Conservation (phyloP, 2,888 invertebrate genomes). For the Drosophila differens region DNA sequence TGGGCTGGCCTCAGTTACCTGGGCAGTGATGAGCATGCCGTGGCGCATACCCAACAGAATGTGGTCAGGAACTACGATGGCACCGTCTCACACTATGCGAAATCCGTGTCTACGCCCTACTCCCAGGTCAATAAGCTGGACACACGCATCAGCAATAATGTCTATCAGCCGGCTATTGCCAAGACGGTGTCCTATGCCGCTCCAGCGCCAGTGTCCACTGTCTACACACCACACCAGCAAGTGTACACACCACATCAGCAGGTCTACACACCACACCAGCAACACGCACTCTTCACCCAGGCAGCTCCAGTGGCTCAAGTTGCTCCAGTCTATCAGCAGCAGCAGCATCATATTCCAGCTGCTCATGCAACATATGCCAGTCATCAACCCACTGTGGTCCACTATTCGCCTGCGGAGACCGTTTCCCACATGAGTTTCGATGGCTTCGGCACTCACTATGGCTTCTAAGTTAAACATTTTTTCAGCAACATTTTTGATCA, state of each 20-base stretch:
- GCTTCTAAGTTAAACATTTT: conserved; percentile 85
- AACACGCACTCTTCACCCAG: conserved; percentile 67
- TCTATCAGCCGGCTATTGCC: conserved; percentile 85
- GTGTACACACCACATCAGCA: conserved; percentile 42
- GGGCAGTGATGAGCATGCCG: conserved; percentile 65
- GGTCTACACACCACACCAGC: conserved; percentile 42
- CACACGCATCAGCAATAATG: conserved; percentile 87
- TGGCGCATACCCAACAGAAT: conserved; percentile 86
- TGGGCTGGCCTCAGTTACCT: conserved; percentile 86
- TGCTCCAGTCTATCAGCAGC: conserved; percentile 46
- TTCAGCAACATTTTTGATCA: background rate
- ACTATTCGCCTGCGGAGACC: conserved; percentile 87
- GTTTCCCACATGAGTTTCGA: conserved; percentile 89
- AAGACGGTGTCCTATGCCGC: conserved; percentile 82
- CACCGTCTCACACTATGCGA: conserved; percentile 87
- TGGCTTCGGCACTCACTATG: conserved; percentile 88
- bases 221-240: conserved; percentile 54
- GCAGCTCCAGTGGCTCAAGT: conserved; percentile 72
- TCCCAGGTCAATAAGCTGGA: conserved; percentile 87
- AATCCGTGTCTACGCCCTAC: conserved; percentile 87
- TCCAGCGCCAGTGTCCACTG: conserved; percentile 76
- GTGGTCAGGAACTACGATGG: conserved; percentile 86
- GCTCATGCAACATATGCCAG: conserved; percentile 80
- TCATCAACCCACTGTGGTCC: conserved; percentile 80
- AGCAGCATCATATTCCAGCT: conserved; percentile 43